Evolutionary conservation across 1,140 invertebrate genomes (phyloP).

Genomic region (Pseudobourletiella spinata): DNA sequence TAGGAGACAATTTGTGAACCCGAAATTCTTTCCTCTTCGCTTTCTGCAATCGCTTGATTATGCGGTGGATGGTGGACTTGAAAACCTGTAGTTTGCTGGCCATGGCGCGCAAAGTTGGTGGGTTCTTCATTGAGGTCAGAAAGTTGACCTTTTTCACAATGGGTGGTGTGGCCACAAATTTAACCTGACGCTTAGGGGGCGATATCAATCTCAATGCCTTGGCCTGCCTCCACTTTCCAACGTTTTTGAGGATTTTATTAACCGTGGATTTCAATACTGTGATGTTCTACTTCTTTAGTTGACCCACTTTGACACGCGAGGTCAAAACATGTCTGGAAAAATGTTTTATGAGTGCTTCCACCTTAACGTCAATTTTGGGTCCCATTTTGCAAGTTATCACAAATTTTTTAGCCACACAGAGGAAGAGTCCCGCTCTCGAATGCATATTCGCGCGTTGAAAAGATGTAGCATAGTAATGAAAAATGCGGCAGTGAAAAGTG

Average conservation of each 20-base stretch:
- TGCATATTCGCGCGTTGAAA: too few relatives aligned
- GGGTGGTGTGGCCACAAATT: background rate
- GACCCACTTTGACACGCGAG: background rate
- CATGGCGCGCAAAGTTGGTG: background rate
- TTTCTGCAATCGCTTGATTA: background rate
- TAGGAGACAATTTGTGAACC: background rate
- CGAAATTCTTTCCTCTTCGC: background rate
- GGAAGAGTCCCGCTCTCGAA: too few relatives aligned
- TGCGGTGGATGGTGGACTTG: background rate
- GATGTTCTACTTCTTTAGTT: background rate
- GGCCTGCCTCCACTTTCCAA: background rate
- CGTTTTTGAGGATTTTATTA: background rate
- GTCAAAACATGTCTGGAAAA: background rate
- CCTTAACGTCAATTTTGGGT: background rate
- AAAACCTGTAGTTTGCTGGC: background rate
- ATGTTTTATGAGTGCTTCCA: background rate
- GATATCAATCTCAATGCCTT: background rate
- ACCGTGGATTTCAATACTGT: background rate
- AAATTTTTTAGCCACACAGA: too few relatives aligned
- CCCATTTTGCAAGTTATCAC: background rate
- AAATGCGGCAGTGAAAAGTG: too few relatives aligned
- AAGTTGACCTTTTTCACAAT: constrained; percentile 3
- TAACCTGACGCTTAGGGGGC: background rate
- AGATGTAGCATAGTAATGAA: too few relatives aligned
- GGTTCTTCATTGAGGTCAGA: constrained; percentile 3